Evolutionary conservation across 1,140 invertebrate species (phyloP), one percentile per base, ranked within the genome.

Genomic region (Drosophila sucinea): DNA sequence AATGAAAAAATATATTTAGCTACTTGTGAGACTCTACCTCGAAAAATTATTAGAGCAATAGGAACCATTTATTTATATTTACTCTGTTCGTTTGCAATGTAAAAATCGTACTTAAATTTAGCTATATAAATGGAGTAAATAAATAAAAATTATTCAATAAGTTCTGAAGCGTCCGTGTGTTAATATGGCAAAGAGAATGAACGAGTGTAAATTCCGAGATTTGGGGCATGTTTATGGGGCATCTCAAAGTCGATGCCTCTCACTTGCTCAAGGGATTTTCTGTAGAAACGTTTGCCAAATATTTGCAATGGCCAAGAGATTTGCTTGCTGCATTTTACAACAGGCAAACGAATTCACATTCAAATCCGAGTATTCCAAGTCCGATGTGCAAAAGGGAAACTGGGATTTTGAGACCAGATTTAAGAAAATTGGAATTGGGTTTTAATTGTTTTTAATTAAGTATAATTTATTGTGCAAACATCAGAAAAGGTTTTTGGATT

Each of bases 401-500:
- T 57, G 23, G 62, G 67, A 78, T 77, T 73, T 74, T 17, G 66
- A 70, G 68, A 58, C 27, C 44, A 47, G 44, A n/a, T 60, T 51
- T 51, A 41, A 56, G 33, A 77, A 65, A 51, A 17, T 17, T 79
- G 51, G 73, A 82, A 87, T 87, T 87, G 77, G 84, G 81, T 87
- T 87, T 89, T 89, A 87, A 87, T 87, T 87, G 84, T 87, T 89
- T 87, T 87, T 87, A 87, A 87, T 87, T 87, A 87, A 89, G 84
- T 84, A 84, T 75, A 83, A 89, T 87, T 87, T 87, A 84, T 87
- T 72, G 80, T 62, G 70, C 84, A 87, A 89, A 87, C 73, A 89
- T 77, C 75, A 60, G 35, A 67, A 78, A 75, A 55, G 62, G 35
- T 38, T 38, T 38, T 41, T 41, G 58, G 11, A 3, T n/a, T 60